These are phyloP conservation scores for Caenorhabditis parvicauda DNA, from an alignment of 2,888 invertebrate genomes.

Conservation along the genomic window DNA sequence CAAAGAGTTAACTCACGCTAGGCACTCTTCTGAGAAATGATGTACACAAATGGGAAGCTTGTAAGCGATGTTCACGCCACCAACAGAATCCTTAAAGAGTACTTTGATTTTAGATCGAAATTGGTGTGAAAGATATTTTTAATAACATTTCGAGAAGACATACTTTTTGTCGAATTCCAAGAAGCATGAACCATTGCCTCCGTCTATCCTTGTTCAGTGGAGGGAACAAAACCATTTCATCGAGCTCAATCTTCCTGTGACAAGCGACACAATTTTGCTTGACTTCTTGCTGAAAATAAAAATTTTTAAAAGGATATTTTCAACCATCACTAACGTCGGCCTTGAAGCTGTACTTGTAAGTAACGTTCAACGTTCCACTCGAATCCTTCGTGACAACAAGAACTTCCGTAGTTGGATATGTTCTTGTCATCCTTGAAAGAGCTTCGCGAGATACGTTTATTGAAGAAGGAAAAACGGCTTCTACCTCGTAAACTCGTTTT, in stretches of 20 bases:
- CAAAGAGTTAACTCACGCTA: slow-evolving; percentile 5
- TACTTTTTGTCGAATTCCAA: slow-evolving; percentile 47
- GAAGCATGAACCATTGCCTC: slow-evolving; percentile 43
- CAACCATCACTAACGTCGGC: no score
- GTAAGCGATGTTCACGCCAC: no score
- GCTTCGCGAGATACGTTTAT: background rate
- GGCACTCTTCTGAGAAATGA: slow-evolving; percentile 47
- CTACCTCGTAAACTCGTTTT: no score
- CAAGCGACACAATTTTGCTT: slow-evolving; percentile 38
- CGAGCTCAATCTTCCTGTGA: slow-evolving; percentile 24
- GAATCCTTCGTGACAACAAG: no score
- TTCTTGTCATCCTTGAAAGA: background rate
- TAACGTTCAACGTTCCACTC: no score
- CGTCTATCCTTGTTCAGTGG: slow-evolving; percentile 46
- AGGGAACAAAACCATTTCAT: slow-evolving; percentile 46
- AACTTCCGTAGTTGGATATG: no score
- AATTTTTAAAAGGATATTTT: background rate
- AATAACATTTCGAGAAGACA: no score
- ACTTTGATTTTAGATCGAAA: slow-evolving; percentile 16
- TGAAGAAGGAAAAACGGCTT: background rate
- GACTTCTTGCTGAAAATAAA: slow-evolving; percentile 7
- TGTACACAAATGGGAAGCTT: slow-evolving; percentile 46
- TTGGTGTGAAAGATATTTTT: background rate
- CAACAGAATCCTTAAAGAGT: slow-evolving; percentile 12
- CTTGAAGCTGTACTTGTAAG: no score